These are phyloP conservation scores for Rhinella marina DNA, from an alignment of 2,797 vertebrate genomes.

Conservation along the genomic window DNA sequence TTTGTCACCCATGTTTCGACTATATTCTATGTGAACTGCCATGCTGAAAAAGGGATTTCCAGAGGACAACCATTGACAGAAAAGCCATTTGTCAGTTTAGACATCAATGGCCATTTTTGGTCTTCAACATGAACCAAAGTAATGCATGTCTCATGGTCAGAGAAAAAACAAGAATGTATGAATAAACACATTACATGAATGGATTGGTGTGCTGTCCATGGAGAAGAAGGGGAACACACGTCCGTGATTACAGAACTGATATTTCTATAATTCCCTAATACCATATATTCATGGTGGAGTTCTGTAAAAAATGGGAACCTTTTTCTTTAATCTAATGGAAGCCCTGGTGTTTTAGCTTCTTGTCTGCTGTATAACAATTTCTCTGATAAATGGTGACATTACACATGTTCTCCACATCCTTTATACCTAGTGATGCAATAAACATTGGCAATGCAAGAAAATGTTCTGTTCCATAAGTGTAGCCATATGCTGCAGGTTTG, in stretches of 20 bases:
- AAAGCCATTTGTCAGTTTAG: too few relatives aligned
- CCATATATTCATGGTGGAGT: not conserved
- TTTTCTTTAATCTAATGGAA: not conserved
- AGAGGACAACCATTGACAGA: too few relatives aligned
- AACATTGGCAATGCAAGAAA: conserved; percentile 15
- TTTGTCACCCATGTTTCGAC: too few relatives aligned
- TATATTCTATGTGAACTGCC: too few relatives aligned
- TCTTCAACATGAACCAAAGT: too few relatives aligned
- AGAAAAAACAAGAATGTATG: too few relatives aligned
- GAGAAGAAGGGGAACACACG: too few relatives aligned
- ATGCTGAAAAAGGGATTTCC: too few relatives aligned
- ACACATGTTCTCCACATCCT: not conserved
- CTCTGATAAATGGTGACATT: not conserved
- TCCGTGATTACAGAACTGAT: not conserved
- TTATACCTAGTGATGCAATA: conserved; percentile 27
- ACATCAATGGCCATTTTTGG: too few relatives aligned
- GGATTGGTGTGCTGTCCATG: too few relatives aligned
- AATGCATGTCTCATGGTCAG: too few relatives aligned
- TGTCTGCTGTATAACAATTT: not conserved
- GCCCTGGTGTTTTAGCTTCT: not conserved
- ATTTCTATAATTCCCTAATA: not conserved
- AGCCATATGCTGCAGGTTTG: conserved; percentile 27
- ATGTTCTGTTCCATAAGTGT: conserved; percentile 19
- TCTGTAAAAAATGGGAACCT: not conserved
- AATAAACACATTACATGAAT: too few relatives aligned